Conservation (phyloP, 2,113 vertebrate genomes). For the Psephotus haematonotus region DNA sequence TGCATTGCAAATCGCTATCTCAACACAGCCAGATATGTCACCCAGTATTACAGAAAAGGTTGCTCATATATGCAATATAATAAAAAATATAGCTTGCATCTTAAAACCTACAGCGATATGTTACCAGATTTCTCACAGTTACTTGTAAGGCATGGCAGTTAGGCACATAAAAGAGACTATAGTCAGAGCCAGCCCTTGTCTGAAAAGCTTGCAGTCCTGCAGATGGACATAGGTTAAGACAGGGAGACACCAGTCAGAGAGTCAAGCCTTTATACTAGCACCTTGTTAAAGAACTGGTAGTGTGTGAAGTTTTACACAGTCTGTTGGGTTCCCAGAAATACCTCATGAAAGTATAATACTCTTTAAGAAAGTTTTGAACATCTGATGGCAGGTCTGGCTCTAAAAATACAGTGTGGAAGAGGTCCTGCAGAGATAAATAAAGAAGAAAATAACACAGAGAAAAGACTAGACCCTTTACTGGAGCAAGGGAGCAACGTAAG, state of each 20-base stretch:
- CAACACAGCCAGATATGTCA: background rate
- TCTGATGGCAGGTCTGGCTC: background rate
- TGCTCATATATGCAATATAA: background rate
- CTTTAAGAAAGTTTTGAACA: background rate
- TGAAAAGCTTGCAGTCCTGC: background rate
- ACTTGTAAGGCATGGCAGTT: background rate
- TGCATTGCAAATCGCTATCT: background rate
- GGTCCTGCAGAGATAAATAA: background rate
- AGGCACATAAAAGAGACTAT: background rate
- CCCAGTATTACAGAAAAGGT: background rate
- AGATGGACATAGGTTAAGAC: background rate
- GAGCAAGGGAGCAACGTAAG: background rate
- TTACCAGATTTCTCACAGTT: background rate
- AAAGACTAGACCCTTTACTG: background rate
- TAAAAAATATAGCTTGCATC: background rate
- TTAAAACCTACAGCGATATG: background rate
- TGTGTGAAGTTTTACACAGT: background rate
- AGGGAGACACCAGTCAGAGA: background rate
- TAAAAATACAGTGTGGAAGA: background rate
- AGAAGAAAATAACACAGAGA: background rate
- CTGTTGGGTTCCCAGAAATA: background rate
- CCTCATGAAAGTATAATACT: background rate
- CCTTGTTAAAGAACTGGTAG: background rate
- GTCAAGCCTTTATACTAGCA: background rate
- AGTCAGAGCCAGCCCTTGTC: background rate